These are phyloP conservation scores for Mechanitis messenoides DNA, from an alignment of 2,888 invertebrate genomes.

Conservation along the genomic window DNA sequence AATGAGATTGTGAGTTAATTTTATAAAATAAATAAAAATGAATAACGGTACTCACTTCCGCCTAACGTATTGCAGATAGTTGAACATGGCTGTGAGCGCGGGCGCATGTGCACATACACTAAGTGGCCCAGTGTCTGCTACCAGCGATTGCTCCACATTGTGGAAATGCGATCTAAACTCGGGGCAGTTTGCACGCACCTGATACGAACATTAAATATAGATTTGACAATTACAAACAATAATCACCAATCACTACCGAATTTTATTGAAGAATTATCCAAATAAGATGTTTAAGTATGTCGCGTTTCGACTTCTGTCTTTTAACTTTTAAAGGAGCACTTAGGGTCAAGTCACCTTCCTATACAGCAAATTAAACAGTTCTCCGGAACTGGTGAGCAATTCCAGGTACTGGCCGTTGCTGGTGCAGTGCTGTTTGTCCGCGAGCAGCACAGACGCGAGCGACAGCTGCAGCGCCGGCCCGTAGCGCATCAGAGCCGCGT, in stretches of 20 bases:
- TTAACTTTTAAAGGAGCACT: neutral
- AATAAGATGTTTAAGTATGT: too few species aligned
- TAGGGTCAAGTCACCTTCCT: conserved; percentile 77
- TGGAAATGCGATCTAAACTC: conserved; percentile 89
- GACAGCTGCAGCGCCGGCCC: conserved; percentile 85
- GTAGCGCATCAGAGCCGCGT: conserved; percentile 85
- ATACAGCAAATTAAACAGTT: conserved; percentile 84
- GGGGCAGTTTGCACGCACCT: conserved; percentile 88
- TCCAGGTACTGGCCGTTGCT: conserved; percentile 86
- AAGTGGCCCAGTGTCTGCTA: conserved; percentile 78
- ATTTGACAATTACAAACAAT: too few species aligned
- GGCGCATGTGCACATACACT: conserved; percentile 83
- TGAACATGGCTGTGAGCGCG: conserved; percentile 81
- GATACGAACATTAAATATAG: conserved; percentile 10
- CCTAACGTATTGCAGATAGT: conserved; percentile 80
- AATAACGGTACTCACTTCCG: conserved; percentile 71
- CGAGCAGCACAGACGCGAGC: conserved; percentile 59
- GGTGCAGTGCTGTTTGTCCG: conserved; percentile 86
- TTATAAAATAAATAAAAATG: neutral
- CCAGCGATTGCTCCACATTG: conserved; percentile 86
- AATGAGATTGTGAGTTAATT: too few species aligned
- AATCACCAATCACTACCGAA: too few species aligned
- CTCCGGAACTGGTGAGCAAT: conserved; percentile 80
- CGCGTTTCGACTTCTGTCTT: neutral
- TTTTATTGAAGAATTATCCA: too few species aligned